phyloP scores from a whole-genome alignment of 2,797 vertebrate genomes.

The Eurystomus glaucurus region DNA sequence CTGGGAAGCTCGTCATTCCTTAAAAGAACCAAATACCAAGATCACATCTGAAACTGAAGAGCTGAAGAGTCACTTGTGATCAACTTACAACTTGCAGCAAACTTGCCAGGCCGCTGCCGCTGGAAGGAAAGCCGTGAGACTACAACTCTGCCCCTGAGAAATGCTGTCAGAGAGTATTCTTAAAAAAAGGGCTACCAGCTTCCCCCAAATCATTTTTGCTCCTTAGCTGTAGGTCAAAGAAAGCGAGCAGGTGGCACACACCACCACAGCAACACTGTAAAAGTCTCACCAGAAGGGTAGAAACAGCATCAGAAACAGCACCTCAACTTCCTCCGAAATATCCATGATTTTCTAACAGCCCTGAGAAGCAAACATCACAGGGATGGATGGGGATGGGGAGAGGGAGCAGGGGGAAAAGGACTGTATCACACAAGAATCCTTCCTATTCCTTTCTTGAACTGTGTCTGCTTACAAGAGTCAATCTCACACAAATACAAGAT shows the following conservation, averaged over 20 bases:
- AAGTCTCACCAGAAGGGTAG: not conserved
- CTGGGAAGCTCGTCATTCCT: not conserved
- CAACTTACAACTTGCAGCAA: not conserved
- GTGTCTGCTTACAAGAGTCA: not conserved
- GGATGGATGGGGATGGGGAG: not conserved
- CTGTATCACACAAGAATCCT: not conserved
- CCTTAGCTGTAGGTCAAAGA: not conserved
- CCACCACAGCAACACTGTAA: not conserved
- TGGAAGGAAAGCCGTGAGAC: not conserved
- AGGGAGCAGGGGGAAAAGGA: not conserved
- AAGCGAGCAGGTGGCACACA: constrained; percentile 38
- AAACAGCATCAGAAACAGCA: constrained; percentile 25
- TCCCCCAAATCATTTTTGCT: not conserved
- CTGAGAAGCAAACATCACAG: not conserved
- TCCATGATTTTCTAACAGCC: not conserved
- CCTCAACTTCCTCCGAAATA: not conserved
- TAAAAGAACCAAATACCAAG: not conserved
- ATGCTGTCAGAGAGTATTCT: not conserved
- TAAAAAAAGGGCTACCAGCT: not conserved
- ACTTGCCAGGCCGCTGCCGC: not conserved
- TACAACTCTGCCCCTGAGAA: not conserved
- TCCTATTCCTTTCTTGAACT: not conserved
- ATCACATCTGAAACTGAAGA: constrained; percentile 16
- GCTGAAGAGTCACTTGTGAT: constrained; percentile 16
- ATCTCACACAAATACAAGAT: not conserved